Conservation (phyloP, 2,113 vertebrate genomes). For the Butorides virescens region DNA sequence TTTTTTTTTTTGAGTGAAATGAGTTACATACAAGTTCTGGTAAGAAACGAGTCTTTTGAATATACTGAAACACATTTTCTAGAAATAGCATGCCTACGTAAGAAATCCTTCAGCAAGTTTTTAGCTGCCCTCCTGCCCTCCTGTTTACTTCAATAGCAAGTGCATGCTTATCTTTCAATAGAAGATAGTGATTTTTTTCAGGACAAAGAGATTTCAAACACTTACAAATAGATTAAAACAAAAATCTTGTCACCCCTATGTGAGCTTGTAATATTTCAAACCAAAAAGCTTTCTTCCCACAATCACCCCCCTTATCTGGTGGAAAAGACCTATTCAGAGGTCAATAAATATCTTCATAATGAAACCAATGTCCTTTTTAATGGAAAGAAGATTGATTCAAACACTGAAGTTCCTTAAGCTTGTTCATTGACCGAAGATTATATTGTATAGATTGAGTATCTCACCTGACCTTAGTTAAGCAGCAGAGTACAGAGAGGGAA, state of each 20-base stretch:
- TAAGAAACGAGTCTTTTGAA: neutral
- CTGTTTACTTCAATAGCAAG: neutral
- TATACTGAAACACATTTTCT: neutral
- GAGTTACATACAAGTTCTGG: neutral
- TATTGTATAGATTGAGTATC: neutral
- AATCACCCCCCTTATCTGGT: neutral
- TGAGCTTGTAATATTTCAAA: neutral
- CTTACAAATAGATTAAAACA: neutral
- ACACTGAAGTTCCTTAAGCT: conserved; percentile 6
- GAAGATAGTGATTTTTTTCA: neutral
- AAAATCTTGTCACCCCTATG: fast-evolving
- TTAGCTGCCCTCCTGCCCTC: neutral
- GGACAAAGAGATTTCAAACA: neutral
- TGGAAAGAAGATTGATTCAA: conserved; percentile 11
- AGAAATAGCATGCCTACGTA: neutral
- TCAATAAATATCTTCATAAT: neutral
- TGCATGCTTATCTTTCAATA: neutral
- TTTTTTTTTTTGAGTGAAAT: neutral
- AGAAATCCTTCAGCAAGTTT: neutral
- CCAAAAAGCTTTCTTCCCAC: neutral
- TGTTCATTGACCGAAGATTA: conserved; percentile 19
- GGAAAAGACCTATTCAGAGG: neutral
- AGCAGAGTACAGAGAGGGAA: neutral
- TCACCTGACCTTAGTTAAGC: neutral
- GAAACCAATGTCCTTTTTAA: neutral